Conservation (phyloP, 64 coral and sea anemone genomes). For the Pocillopora verrucosa region DNA sequence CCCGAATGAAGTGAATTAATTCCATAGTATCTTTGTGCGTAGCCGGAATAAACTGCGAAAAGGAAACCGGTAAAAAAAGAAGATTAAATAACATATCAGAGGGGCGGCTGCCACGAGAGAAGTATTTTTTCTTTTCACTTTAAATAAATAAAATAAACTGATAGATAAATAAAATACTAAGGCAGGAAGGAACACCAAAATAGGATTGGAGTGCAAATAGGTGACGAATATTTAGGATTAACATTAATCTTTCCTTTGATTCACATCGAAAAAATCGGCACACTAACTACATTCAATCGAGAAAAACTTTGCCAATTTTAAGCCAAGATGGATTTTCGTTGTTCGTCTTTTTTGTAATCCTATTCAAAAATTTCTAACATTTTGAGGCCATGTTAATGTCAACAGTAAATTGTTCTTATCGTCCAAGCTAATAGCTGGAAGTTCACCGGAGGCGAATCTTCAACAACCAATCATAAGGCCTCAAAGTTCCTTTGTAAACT, state of each 20-base stretch:
- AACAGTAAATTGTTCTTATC: not conserved
- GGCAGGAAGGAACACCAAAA: too few relatives aligned
- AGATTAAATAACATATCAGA: too few relatives aligned
- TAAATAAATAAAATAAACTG: too few relatives aligned
- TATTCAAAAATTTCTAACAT: not conserved
- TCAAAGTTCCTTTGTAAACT: not conserved
- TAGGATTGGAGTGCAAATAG: too few relatives aligned
- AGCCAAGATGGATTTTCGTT: not conserved
- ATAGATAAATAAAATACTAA: too few relatives aligned
- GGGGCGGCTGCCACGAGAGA: too few relatives aligned
- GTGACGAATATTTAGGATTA: not conserved
- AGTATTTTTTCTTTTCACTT: too few relatives aligned
- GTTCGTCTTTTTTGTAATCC: not conserved
- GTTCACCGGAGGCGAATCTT: not conserved
- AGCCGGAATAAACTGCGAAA: too few relatives aligned
- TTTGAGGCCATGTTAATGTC: not conserved
- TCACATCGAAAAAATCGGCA: not conserved
- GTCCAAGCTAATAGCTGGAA: not conserved
- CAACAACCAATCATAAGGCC: conserved; percentile 25
- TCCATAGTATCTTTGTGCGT: too few relatives aligned
- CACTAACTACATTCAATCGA: not conserved
- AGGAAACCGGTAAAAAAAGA: too few relatives aligned
- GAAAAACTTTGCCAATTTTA: not conserved
- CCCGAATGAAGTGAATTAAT: too few relatives aligned
- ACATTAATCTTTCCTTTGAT: not conserved